Base-by-base conservation (phyloP, 2,113 vertebrate species). In the Callospermophilus lateralis region DNA sequence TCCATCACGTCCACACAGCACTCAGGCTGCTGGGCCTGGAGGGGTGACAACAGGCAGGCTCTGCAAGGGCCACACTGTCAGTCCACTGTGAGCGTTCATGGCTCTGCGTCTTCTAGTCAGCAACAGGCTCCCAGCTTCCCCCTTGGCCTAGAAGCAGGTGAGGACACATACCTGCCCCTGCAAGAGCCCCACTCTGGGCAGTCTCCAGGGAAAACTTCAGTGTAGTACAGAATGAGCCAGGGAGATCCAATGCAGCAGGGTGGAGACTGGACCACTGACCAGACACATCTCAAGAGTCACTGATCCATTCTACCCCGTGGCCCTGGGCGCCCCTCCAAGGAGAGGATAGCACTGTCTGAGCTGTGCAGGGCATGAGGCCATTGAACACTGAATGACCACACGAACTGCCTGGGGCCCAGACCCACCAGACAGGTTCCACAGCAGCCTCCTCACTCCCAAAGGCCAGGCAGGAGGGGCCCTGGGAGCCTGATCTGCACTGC, bases 1-100 rank as follows among this genome's bases (percentile, higher is more conserved):
- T 97, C 99, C 96, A 98, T 96, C 79, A 96, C 95, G 34, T 99
- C 99, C 58, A 98, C 98, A 73, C 99, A 99, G 93, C 99, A 99
- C 97, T 99, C 98, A 0, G 97, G 63, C 55, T 97, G 98, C 26
- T 97, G 91, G 73, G 97, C 97, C 98, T 99, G 74, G 17, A 42
- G 39, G 13, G 13, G 24, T 90, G 89, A 30, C 32, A 65, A 34
- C 42, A 30, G 28, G 34, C 11, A 0, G 79, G 80, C 26, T 55
- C 30, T 30, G 42, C 77, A 12, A 24, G 28, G 7, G 7, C 2
- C 30, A 37, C 6, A 12, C 15, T 15, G 37, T 24, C 24, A 48
- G 39, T 32, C 55, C 7, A 26, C 2, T 11, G 12, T 3, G 16
- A 20, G 83, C 8, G 45, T 28, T 86, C 28, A 19, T 0, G 3